Base-by-base conservation (phyloP, 30 jellyfish, hydroid and myxozoan genomes). In the Rhopilema esculentum region DNA sequence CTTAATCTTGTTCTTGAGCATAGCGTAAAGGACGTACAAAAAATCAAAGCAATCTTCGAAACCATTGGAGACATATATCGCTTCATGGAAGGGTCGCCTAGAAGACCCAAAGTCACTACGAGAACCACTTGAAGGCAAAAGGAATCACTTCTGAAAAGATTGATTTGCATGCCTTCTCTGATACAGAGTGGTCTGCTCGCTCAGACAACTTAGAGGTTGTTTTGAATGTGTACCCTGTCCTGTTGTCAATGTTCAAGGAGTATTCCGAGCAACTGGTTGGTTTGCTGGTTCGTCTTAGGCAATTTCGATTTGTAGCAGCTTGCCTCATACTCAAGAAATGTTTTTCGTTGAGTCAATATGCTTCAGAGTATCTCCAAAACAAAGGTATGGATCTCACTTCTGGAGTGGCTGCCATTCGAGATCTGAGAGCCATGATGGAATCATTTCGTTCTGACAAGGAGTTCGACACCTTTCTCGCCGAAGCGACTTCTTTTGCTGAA, bases 71-170 rank as follows among this genome's bases (percentile, higher is more conserved):
- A 64, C 69, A 49, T 80, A 15, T 80, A 26, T 65, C 85, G 86
- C 26, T 80, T 29, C 71, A n/a, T 80, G 85, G 91, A 80, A 30
- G 85, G 91, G 32, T 80, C 91, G 15, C 91, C 91, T 16, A 63
- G 29, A 33, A n/a, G 85, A 64, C 91, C 17, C 27, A 48, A 27
- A 25, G 57, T 50, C 61, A n/a, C n/a, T 40, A 40, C 57, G 57
- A 40, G 12, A 40, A 40, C 57, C 57, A 28, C 33, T 40, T 74
- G 33, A 30, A 74, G 72, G 74, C 26, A 74, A 31, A 74, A 74
- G 74, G 73, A 50, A 70, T 74, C 72, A 74, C 75, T 30, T 23
- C 75, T 26, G 85, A 79, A 27, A 27, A 27, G 33, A 16, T 74
- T 30, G 85, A 4, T 27, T 27, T 74, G 79, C 73, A 21, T 74